Percentiles rank a stretch among this genome's conserved stretches.
Evolutionary conservation across 2,888 invertebrate species (phyloP).

Genomic region (Drosophila ezoana): DNA sequence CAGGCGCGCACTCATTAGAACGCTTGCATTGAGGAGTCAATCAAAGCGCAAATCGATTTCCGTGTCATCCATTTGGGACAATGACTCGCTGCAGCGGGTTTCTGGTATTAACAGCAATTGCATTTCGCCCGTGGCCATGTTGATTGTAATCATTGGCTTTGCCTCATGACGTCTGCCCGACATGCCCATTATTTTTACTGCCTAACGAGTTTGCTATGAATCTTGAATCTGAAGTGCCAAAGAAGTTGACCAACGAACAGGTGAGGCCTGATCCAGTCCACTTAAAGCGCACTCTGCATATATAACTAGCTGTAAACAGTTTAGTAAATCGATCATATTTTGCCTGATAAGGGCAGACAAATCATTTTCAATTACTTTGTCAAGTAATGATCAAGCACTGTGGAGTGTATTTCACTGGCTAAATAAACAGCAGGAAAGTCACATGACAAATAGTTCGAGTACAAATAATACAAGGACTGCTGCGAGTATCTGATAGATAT

Average conservation of each 20-base stretch:
- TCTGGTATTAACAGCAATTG: slow-evolving; percentile 67
- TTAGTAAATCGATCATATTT: slow-evolving; percentile 51
- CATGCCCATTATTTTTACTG: slow-evolving; percentile 38
- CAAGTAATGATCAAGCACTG: slow-evolving; percentile 49
- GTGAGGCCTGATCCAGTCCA: too few species aligned
- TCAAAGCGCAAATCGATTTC: slow-evolving; percentile 65
- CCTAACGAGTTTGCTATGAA: slow-evolving; percentile 42
- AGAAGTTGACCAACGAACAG: too few species aligned
- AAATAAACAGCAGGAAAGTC: slow-evolving; percentile 54
- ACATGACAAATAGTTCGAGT: slow-evolving; percentile 51
- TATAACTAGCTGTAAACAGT: background rate
- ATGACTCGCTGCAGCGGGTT: slow-evolving; percentile 38
- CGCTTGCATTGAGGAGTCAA: slow-evolving; percentile 59
- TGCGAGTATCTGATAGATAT: slow-evolving; percentile 46
- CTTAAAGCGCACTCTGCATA: background rate
- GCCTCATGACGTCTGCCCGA: slow-evolving; percentile 23
- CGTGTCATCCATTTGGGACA: slow-evolving; percentile 51
- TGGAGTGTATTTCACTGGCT: slow-evolving; percentile 46
- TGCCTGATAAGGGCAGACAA: slow-evolving; percentile 22
- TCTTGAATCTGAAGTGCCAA: background rate
- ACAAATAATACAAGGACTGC: slow-evolving; percentile 47
- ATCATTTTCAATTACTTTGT: slow-evolving; percentile 51
- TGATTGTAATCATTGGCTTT: slow-evolving; percentile 59
- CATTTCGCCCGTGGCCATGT: slow-evolving; percentile 44
- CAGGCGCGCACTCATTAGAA: slow-evolving; percentile 21